phyloP scores from a whole-genome alignment of 2,113 vertebrate genomes.

The Tympanuchus pallidicinctus region DNA sequence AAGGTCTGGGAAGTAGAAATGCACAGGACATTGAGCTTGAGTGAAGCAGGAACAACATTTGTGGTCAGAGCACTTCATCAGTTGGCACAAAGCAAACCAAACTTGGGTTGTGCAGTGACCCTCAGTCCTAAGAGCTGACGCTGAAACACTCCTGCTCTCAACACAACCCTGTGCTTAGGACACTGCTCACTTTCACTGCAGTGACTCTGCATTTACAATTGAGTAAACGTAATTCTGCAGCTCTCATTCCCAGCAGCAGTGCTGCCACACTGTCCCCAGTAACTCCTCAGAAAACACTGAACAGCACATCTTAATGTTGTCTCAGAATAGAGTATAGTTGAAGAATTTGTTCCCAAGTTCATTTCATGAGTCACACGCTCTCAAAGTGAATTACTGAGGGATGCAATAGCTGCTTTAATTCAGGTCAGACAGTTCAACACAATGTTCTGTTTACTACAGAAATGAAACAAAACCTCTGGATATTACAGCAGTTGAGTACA shows the following conservation, averaged over 20 bases:
- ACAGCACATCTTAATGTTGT: not conserved
- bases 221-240: not conserved
- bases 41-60: not conserved
- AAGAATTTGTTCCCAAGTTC: not conserved
- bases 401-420: slow-evolving; percentile 40
- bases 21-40: not conserved
- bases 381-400: not conserved
- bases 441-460: slow-evolving; percentile 9
- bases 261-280: not conserved
- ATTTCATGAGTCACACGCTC: not conserved
- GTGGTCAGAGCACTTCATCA: not conserved
- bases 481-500: slow-evolving; percentile 6
- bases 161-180: not conserved
- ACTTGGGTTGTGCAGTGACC: slow-evolving; percentile 31
- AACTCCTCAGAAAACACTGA: not conserved
- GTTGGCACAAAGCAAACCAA: not conserved
- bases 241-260: too few species aligned
- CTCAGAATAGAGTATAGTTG: not conserved
- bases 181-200: not conserved
- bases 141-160: not conserved
- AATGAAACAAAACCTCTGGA: slow-evolving; percentile 30
- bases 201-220: not conserved
- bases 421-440: not conserved
- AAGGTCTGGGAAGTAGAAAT: not conserved
- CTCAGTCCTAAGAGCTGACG: not conserved